Evolutionary conservation across 2,113 vertebrate species (phyloP).

Genomic region (Bungarus multicinctus): DNA sequence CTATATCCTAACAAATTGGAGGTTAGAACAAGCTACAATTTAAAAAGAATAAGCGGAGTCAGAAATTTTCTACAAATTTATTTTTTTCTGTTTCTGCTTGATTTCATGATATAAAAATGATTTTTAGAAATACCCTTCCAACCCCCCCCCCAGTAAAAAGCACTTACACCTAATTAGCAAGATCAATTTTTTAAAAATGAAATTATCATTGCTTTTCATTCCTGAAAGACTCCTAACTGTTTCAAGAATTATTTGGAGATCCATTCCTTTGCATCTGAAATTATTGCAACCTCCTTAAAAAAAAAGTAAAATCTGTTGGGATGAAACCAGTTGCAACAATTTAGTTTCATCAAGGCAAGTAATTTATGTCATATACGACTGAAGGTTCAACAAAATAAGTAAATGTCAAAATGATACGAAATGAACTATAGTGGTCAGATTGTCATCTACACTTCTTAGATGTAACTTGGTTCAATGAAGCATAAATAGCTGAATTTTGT

Average conservation of each 20-base stretch:
- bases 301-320: constrained; percentile 52
- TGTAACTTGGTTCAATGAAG: constrained; percentile 32
- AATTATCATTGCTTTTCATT: constrained; percentile 72
- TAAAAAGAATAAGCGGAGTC: not conserved
- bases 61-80: not conserved
- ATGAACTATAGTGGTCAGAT: not conserved
- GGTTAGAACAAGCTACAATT: not conserved
- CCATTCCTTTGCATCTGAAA: constrained; percentile 64
- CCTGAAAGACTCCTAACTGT: constrained; percentile 68
- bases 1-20: not conserved
- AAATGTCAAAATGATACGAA: not conserved
- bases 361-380: constrained; percentile 37
- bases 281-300: constrained; percentile 66
- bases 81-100: not conserved
- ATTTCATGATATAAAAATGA: not conserved
- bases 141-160: constrained; percentile 26
- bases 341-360: constrained; percentile 54
- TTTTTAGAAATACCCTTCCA: not conserved
- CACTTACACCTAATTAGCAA: constrained; percentile 49
- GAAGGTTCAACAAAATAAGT: constrained; percentile 16
- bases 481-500: constrained; percentile 23
- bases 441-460: not conserved
- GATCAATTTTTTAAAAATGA: constrained; percentile 72
- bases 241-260: constrained; percentile 75
- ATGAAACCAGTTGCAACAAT: constrained; percentile 59